These are phyloP conservation scores for Zaprionus ghesquierei DNA, from an alignment of 1,140 invertebrate genomes.

Conservation along the genomic window DNA sequence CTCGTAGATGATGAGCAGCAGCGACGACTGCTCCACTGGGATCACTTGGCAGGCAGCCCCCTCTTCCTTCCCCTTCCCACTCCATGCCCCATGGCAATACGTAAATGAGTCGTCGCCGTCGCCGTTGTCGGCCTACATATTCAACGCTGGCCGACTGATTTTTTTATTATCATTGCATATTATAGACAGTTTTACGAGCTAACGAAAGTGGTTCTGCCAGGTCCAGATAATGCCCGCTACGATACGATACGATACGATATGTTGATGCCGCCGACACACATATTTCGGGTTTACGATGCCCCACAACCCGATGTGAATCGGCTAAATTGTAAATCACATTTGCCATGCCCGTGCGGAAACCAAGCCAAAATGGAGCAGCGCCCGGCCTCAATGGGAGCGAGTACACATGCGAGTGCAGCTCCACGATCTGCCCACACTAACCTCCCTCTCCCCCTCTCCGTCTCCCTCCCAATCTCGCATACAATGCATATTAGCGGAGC, in stretches of 20 bases:
- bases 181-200: conserved; percentile 80
- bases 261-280: conserved; percentile 62
- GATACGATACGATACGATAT: background rate
- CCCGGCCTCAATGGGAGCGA: background rate
- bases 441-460: background rate
- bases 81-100: conserved; percentile 2
- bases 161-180: conserved; percentile 79
- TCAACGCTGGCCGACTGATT: conserved; percentile 47
- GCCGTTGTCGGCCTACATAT: conserved; percentile 42
- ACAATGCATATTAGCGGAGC: conserved; percentile 70
- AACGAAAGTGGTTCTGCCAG: conserved; percentile 75
- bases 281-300: conserved; percentile 70
- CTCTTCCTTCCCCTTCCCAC: background rate
- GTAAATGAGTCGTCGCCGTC: conserved; percentile 69
- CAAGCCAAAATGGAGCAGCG: background rate
- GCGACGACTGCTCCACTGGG: conserved; percentile 36
- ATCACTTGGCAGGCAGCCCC: conserved; percentile 30
- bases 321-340: conserved; percentile 72
- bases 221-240: conserved; percentile 48
- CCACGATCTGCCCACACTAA: background rate
- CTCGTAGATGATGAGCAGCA: conserved; percentile 3
- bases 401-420: background rate
- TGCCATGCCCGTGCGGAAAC: conserved; percentile 12
- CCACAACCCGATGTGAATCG: conserved; percentile 46
- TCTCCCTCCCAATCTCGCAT: background rate